These are phyloP conservation scores for Alsophila aescularia DNA, from an alignment of 2,888 invertebrate species.

Conservation along the genomic window DNA sequence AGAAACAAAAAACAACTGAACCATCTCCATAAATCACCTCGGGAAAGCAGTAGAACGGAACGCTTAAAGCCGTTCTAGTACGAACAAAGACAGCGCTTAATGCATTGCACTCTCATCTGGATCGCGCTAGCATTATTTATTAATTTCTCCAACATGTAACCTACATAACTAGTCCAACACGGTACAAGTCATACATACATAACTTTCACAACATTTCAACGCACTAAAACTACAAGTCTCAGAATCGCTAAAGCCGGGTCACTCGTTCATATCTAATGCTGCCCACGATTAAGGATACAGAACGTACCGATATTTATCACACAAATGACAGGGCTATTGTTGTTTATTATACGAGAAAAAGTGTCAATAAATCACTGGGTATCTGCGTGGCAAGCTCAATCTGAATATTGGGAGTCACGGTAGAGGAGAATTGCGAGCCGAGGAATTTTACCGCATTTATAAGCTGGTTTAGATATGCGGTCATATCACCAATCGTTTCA, in stretches of 20 bases:
- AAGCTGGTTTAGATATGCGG: too few relatives aligned
- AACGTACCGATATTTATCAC: slow-evolving; percentile 45
- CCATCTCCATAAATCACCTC: neutral
- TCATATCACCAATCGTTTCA: too few relatives aligned
- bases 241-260: slow-evolving; percentile 16
- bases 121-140: slow-evolving; percentile 6
- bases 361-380: slow-evolving; percentile 56
- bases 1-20: neutral
- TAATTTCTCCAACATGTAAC: too few relatives aligned
- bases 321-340: slow-evolving; percentile 52
- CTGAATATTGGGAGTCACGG: slow-evolving; percentile 40
- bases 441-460: neutral
- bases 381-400: slow-evolving; percentile 50
- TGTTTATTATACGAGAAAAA: slow-evolving; percentile 55
- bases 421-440: neutral
- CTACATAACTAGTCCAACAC: too few relatives aligned
- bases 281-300: slow-evolving; percentile 35
- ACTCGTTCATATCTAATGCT: slow-evolving; percentile 32
- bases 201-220: neutral
- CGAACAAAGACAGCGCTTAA: slow-evolving; percentile 6
- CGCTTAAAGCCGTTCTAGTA: slow-evolving; percentile 4
- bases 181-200: too few relatives aligned
- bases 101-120: slow-evolving; percentile 6
- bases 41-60: neutral
- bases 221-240: slow-evolving; percentile 16